Conservation (phyloP, 2,797 vertebrate species). For the Malurus leucopterus region DNA sequence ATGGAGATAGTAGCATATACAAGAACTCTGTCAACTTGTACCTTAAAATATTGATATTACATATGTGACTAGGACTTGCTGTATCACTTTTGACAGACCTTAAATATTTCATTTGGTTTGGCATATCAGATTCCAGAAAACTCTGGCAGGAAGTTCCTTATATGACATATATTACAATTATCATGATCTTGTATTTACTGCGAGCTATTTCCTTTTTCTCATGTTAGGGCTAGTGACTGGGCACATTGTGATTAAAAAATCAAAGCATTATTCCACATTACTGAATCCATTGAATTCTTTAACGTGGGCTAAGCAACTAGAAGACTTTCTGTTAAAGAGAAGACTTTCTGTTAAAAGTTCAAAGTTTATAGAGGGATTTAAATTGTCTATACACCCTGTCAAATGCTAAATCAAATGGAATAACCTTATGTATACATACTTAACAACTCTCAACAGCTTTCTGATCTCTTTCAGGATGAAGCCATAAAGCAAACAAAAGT, state of each 20-base stretch:
- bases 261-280: constrained; percentile 1
- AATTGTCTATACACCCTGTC: constrained; percentile 34
- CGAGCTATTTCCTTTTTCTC: neutral
- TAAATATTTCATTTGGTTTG: neutral
- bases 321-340: neutral
- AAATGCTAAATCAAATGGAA: constrained; percentile 53
- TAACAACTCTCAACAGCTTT: constrained; percentile 10
- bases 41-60: neutral
- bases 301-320: neutral
- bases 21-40: neutral
- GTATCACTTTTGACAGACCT: neutral
- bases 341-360: constrained; percentile 4
- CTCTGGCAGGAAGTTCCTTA: neutral
- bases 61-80: neutral
- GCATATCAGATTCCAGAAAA: neutral
- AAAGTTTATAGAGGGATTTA: constrained; percentile 31
- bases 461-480: constrained; percentile 41
- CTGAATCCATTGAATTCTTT: neutral
- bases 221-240: neutral
- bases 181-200: neutral
- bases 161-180: neutral
- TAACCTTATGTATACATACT: constrained; percentile 28
- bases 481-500: constrained; percentile 40
- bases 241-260: neutral
- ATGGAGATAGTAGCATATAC: neutral